A percentile compares a stretch with the other conserved stretches of the same genome.
Evolutionary conservation across 2,888 invertebrate species (phyloP).

Genomic region (Sarcophaga variegata): DNA sequence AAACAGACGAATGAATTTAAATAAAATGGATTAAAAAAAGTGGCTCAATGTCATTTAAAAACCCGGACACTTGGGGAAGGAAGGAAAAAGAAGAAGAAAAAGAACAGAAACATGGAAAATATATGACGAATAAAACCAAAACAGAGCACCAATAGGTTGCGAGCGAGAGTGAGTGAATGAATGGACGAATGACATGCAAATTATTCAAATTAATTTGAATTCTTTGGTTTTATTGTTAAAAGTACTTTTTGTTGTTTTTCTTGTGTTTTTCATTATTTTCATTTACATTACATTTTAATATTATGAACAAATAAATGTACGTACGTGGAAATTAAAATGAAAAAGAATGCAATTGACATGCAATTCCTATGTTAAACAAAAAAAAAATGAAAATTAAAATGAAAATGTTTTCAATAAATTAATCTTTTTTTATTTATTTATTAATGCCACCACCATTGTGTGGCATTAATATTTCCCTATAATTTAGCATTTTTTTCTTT

Average conservation of each 20-base stretch:
- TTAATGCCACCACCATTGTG: no score
- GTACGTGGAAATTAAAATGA: not conserved
- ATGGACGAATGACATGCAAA: conserved; percentile 35
- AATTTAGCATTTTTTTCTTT: not conserved
- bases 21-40: conserved; percentile 1
- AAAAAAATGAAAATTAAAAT: no score
- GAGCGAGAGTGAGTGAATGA: not conserved
- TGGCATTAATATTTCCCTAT: no score
- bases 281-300: conserved; percentile 2
- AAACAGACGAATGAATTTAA: not conserved
- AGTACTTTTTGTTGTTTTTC: not conserved
- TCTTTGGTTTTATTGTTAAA: conserved; percentile 2
- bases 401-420: no score
- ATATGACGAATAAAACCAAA: not conserved
- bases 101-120: not conserved
- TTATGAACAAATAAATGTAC: conserved; percentile 8
- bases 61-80: not conserved
- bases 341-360: conserved; percentile 37
- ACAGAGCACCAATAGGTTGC: not conserved
- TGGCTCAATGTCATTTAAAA: conserved; percentile 29
- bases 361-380: conserved; percentile 5
- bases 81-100: not conserved
- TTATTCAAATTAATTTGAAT: conserved; percentile 15
- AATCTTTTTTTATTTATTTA: no score
- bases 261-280: not conserved